Base-by-base conservation (phyloP, 2,797 vertebrate genomes). In the Acipenser transmontanus region DNA sequence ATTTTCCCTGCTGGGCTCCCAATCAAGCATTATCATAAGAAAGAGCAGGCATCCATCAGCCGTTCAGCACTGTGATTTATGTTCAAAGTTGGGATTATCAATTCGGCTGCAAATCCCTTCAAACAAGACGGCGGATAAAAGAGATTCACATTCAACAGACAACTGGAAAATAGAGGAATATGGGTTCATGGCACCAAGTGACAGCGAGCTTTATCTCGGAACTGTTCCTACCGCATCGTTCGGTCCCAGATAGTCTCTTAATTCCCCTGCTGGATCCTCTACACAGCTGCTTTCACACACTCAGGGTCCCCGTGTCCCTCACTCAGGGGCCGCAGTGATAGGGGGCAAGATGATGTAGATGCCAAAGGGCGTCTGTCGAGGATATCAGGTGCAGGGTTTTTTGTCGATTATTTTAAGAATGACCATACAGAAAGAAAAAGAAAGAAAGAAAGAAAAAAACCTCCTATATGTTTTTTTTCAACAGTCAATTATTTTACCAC, bases 31-130 rank as follows among this genome's bases (percentile, higher is more conserved):
- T 96, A 96, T 93, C 93, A 95, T 95, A 91, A 93, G 89, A 93
- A 94, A 94, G 90, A 91, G 88, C 84, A 84, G 75, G 82, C 87
- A 91, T 90, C 88, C 88, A 85, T 88, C 88, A 92, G 84, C 80
- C 81, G 64, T 67, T 77, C 87, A 84, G 85, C 87, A 84, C 78
- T 65, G 84, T 86, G 90, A 91, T 93, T 93, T 91, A 92, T 94
- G 92, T 95, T 97, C 92, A 94, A 95, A 95, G 81, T 95, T 92
- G 73, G 93, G 96, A 96, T 97, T 95, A 97, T 91, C 91, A 91
- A 80, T 91, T 91, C 84, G 79, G 83, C 83, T 81, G 80, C 80
- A 94, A 97, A 97, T 97, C 95, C 94, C 92, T 92, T 97, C 94
- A 97, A 95, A 97, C 87, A 83, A 84, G 82, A 76, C 87, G 66